phyloP scores from a whole-genome alignment of 2,888 invertebrate genomes.

The Parascotia fuliginaria region DNA sequence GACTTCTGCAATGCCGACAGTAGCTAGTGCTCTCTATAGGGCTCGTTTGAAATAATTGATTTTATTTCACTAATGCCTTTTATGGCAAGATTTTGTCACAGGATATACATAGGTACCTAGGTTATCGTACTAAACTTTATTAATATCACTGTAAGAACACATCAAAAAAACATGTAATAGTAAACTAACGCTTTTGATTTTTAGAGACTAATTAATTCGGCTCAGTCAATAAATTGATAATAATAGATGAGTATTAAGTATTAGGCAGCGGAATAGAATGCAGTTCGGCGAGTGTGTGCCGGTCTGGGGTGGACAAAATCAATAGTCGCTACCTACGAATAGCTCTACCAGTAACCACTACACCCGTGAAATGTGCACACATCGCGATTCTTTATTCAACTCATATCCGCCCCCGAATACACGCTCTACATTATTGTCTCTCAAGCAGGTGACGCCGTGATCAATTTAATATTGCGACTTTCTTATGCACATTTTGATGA shows the following conservation, averaged over 20 bases:
- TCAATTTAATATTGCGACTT: constrained; percentile 47
- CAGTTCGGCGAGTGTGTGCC: constrained; percentile 69
- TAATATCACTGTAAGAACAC: too few species aligned
- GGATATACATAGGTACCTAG: too few species aligned
- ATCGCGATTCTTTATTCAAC: constrained; percentile 76
- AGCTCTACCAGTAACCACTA: constrained; percentile 75
- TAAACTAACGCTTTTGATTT: too few species aligned
- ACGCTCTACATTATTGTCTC: constrained; percentile 64
- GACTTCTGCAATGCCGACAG: too few species aligned
- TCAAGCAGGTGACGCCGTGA: constrained; percentile 67
- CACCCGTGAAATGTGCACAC: constrained; percentile 76
- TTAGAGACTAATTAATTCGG: constrained; percentile 44
- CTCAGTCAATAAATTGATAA: constrained; percentile 71
- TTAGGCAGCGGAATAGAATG: constrained; percentile 61
- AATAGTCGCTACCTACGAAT: constrained; percentile 79
- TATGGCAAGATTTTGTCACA: too few species aligned
- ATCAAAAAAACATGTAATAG: too few species aligned
- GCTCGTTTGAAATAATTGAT: too few species aligned
- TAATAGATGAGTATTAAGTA: constrained; percentile 69
- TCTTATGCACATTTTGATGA: constrained; percentile 43
- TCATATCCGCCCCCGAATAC: constrained; percentile 60
- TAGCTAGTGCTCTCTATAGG: too few species aligned
- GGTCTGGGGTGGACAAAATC: constrained; percentile 84
- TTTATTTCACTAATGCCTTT: too few species aligned
- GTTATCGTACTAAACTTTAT: too few species aligned